Evolutionary conservation across 2,888 invertebrate species (phyloP).

Genomic region (Nephrotoma flavescens): DNA sequence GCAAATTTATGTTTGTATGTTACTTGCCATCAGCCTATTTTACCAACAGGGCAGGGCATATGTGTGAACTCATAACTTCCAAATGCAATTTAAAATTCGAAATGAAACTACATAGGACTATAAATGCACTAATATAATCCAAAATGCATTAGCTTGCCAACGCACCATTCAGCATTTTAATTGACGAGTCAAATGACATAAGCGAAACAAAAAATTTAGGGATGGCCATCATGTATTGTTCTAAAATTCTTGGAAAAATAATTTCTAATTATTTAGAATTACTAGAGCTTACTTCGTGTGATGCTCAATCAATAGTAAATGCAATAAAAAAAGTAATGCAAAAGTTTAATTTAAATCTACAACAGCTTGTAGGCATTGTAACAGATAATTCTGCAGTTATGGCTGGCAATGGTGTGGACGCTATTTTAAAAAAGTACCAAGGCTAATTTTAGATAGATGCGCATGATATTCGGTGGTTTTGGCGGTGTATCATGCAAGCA

Average conservation of each 20-base stretch:
- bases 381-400: slow-evolving; percentile 6
- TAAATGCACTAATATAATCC: slow-evolving; percentile 6
- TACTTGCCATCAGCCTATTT: no score
- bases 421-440: neutral
- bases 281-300: neutral
- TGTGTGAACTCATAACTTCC: no score
- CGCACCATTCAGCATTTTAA: neutral
- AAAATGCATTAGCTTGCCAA: neutral
- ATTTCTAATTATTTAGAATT: neutral
- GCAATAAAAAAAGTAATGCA: neutral
- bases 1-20: no score
- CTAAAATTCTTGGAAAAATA: neutral
- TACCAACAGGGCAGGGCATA: no score
- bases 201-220: neutral
- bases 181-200: slow-evolving; percentile 5
- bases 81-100: no score
- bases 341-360: neutral
- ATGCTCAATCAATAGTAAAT: neutral
- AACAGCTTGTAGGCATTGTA: neutral
- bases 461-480: neutral
- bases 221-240: slow-evolving; percentile 1
- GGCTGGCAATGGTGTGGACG: neutral
- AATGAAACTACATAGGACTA: slow-evolving; percentile 7
- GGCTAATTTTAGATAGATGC: neutral
- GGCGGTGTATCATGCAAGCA: neutral